Conservation (phyloP, 1,140 invertebrate genomes). For the Anagrus nilaparvatae region DNA sequence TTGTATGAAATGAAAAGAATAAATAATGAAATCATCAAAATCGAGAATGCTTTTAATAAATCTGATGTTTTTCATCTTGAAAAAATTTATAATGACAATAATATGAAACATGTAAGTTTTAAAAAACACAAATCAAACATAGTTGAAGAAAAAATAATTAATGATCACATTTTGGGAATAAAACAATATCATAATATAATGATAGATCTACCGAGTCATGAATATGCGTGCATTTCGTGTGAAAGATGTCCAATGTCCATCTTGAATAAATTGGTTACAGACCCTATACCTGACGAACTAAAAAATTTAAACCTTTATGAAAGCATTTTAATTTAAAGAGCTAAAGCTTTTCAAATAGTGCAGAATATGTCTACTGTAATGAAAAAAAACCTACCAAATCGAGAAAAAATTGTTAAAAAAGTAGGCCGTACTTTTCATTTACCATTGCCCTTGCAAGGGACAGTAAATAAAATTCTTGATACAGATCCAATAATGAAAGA, state of each 20-base stretch:
- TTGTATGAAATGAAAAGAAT: too few species aligned
- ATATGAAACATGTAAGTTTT: too few species aligned
- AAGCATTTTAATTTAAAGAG: slow-evolving; percentile 26
- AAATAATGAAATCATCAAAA: too few species aligned
- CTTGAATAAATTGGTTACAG: slow-evolving; percentile 14
- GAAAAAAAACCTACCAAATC: slow-evolving; percentile 23
- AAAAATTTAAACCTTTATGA: slow-evolving; percentile 19
- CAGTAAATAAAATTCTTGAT: slow-evolving; percentile 19
- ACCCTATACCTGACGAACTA: slow-evolving; percentile 13
- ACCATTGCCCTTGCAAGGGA: slow-evolving; percentile 24
- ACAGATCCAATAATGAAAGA: slow-evolving; percentile 17
- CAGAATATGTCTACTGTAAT: slow-evolving; percentile 20
- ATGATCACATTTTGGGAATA: too few species aligned
- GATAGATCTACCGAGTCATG: too few species aligned
- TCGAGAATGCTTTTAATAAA: too few species aligned
- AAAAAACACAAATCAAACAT: too few species aligned
- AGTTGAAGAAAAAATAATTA: too few species aligned
- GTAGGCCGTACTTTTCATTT: slow-evolving; percentile 27
- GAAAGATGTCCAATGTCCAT: slow-evolving; percentile 14
- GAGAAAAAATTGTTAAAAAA: slow-evolving; percentile 21
- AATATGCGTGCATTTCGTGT: too few species aligned
- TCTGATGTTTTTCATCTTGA: too few species aligned
- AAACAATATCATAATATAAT: too few species aligned
- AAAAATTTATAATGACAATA: too few species aligned
- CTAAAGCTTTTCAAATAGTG: slow-evolving; percentile 28